These are phyloP conservation scores for Ethmia dodecea DNA, from an alignment of 2,888 invertebrate species.

Conservation along the genomic window DNA sequence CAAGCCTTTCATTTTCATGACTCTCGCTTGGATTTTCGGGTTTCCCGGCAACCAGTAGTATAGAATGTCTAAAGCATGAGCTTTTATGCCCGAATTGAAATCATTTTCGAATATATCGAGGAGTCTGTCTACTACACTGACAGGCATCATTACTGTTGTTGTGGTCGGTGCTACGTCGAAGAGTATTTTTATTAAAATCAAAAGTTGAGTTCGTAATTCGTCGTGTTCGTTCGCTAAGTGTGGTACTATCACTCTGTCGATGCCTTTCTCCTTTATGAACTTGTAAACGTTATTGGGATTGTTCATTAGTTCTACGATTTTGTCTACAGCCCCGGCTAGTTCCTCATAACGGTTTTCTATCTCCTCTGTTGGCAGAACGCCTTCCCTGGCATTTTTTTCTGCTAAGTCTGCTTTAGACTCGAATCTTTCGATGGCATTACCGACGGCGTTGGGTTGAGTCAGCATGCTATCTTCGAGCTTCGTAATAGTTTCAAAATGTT, in stretches of 20 bases:
- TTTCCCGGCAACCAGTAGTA: conserved; percentile 50
- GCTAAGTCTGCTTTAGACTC: no score
- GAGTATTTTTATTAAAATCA: conserved; percentile 38
- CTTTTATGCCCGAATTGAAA: conserved; percentile 39
- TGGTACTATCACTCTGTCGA: conserved; percentile 36
- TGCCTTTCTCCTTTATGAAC: conserved; percentile 45
- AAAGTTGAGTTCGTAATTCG: conserved; percentile 32
- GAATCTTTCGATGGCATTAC: no score
- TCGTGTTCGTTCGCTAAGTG: conserved; percentile 27
- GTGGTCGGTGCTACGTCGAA: conserved; percentile 41
- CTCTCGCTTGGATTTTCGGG: conserved; percentile 46
- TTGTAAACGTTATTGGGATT: conserved; percentile 32
- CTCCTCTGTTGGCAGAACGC: conserved; percentile 24
- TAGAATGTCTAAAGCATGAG: conserved; percentile 43
- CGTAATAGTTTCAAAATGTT: no score
- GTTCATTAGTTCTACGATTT: conserved; percentile 31
- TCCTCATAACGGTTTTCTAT: conserved; percentile 24
- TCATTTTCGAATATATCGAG: conserved; percentile 50
- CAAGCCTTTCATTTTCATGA: conserved; percentile 55
- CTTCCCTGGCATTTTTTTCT: no score
- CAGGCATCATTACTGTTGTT: conserved; percentile 34
- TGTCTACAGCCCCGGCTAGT: conserved; percentile 28
- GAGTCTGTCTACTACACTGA: conserved; percentile 39
- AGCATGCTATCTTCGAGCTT: no score
- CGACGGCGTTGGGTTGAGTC: no score